Base-by-base conservation (phyloP, 53 echinoderm and acorn worm genomes). In the Crossaster papposus region DNA sequence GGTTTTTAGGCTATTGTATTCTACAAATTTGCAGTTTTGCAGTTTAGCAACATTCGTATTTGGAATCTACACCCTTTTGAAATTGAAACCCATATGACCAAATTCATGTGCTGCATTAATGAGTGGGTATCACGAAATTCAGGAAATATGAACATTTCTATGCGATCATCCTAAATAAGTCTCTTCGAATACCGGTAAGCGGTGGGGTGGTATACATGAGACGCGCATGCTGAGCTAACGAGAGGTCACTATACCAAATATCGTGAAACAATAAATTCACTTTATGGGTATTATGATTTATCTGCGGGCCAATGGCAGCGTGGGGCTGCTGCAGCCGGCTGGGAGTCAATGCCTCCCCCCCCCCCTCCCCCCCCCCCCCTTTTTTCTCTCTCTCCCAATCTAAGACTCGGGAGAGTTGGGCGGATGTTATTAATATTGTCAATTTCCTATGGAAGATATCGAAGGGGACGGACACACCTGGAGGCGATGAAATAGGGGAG, bases 341-440 rank as follows among this genome's bases (percentile, higher is more conserved):
- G n/a, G n/a, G n/a, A n/a, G n/a, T n/a, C n/a, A n/a, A n/a, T n/a
- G n/a, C n/a, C n/a, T n/a, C n/a, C n/a, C n/a, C n/a, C n/a, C n/a
- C n/a, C n/a, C n/a, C n/a, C n/a, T n/a, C n/a, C n/a, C n/a, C n/a
- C n/a, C n/a, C n/a, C n/a, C n/a, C n/a, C n/a, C n/a, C n/a, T n/a
- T n/a, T n/a, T n/a, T n/a, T 30, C 44, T 85, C 72, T 31, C 72
- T 38, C 34, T 32, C 17, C 30, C 30, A 29, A n/a, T n/a, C n/a
- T n/a, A n/a, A n/a, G 50, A 44, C 72, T 22, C 13, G 85, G 5
- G 73, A 78, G 54, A 24, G 26, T 62, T 37, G 29, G 36, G 58
- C 87, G 87, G 87, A 87, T 87, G 87, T 77, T 77, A 87, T 87
- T 77, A 87, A 87, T 87, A 87, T 77, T 32, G 32, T 38, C 77